Conservation (phyloP, 2,113 vertebrate species). For the Gorsachius goisagi region DNA sequence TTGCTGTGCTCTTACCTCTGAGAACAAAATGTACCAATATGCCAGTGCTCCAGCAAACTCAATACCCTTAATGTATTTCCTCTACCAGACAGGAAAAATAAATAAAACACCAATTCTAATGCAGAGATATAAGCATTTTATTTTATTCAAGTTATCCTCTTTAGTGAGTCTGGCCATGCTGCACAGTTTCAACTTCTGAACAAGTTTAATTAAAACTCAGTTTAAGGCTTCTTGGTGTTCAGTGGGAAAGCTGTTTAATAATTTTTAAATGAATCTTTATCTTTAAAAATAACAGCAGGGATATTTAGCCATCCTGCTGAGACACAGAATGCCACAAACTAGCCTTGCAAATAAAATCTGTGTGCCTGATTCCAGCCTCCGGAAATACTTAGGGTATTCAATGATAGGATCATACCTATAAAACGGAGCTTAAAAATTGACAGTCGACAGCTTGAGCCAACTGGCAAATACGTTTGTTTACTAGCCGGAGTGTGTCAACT, state of each 20-base stretch:
- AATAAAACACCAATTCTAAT: neutral
- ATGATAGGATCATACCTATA: neutral
- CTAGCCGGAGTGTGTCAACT: neutral
- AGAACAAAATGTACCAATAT: neutral
- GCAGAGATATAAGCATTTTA: slow-evolving; percentile 2
- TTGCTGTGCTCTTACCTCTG: neutral
- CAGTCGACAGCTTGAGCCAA: neutral
- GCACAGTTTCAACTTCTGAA: neutral
- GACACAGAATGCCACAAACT: neutral
- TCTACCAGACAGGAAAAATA: neutral
- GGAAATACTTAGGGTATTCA: neutral
- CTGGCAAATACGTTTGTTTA: neutral
- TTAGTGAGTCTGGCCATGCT: neutral
- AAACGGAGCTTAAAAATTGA: neutral
- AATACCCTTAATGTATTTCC: neutral
- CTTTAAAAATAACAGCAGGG: neutral
- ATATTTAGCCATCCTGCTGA: neutral
- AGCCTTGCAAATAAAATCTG: neutral
- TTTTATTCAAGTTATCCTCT: slow-evolving; percentile 25
- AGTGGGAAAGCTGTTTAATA: neutral
- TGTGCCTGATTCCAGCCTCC: neutral
- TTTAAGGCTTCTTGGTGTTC: neutral
- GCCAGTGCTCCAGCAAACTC: neutral
- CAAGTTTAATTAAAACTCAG: neutral
- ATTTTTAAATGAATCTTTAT: neutral